Evolutionary conservation across 2,113 vertebrate species (phyloP).

Genomic region (Rhadina sibilatrix): DNA sequence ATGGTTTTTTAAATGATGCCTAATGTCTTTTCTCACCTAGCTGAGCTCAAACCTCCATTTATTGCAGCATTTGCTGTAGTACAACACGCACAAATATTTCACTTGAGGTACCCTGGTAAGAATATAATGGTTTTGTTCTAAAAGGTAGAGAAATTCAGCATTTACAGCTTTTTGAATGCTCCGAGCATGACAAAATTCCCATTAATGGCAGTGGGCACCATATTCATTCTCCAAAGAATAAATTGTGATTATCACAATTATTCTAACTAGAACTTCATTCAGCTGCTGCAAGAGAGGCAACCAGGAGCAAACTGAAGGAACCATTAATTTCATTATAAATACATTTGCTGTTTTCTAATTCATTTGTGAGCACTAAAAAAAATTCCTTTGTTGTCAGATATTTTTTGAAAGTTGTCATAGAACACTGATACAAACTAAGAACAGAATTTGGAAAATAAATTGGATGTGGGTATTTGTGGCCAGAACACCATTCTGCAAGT

Average conservation of each 20-base stretch:
- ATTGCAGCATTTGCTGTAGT: not conserved
- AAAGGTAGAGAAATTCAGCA: not conserved
- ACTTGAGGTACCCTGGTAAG: not conserved
- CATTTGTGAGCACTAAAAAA: not conserved
- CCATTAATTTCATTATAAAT: not conserved
- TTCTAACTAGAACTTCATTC: not conserved
- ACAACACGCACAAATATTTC: not conserved
- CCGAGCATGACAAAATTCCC: not conserved
- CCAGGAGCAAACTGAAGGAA: not conserved
- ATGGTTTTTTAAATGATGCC: not conserved
- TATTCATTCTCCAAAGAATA: not conserved
- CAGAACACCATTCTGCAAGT: not conserved
- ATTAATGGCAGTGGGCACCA: not conserved
- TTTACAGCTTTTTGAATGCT: not conserved
- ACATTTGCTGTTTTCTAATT: not conserved
- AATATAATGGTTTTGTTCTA: not conserved
- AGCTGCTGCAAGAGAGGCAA: not conserved
- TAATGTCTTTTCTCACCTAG: not conserved
- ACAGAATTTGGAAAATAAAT: not conserved
- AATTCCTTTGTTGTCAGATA: not conserved
- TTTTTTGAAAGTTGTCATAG: not conserved
- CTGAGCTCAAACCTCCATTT: not conserved
- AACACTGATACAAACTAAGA: not conserved
- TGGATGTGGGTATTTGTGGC: not conserved
- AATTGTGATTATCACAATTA: not conserved